These are phyloP conservation scores for Mastomys natalensis DNA, from an alignment of 2,113 vertebrate species.

Conservation along the genomic window DNA sequence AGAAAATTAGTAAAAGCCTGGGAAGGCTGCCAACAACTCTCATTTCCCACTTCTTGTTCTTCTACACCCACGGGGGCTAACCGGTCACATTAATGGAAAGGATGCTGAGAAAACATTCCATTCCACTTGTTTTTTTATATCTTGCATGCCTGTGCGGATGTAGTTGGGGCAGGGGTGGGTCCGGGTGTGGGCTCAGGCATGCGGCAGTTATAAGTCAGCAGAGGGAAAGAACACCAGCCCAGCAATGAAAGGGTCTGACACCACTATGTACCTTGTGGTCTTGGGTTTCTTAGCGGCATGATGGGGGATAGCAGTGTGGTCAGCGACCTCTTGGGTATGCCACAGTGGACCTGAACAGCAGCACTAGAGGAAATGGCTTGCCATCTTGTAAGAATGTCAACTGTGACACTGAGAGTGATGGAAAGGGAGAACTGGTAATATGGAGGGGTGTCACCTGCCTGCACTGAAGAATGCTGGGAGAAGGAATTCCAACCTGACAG, in stretches of 20 bases:
- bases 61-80: background rate
- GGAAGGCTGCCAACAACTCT: background rate
- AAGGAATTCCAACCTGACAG: background rate
- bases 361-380: background rate
- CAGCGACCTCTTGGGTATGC: background rate
- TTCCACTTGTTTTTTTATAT: constrained; percentile 16
- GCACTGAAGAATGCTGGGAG: background rate
- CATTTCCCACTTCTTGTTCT: background rate
- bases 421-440: background rate
- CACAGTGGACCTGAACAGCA: background rate
- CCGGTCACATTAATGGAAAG: background rate
- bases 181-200: accelerated
- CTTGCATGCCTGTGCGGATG: background rate
- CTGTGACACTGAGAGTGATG: no score
- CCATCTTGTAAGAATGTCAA: background rate
- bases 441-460: background rate
- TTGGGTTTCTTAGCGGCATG: background rate
- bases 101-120: background rate
- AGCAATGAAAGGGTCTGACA: background rate
- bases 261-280: background rate
- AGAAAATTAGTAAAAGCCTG: constrained; percentile 43
- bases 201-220: background rate
- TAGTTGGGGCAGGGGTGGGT: background rate
- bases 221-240: background rate
- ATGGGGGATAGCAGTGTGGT: background rate